Evolutionary conservation across 2,888 invertebrate genomes (phyloP), one percentile per base, ranked within the genome.

Genomic region (Orthonychiurus folsomi): DNA sequence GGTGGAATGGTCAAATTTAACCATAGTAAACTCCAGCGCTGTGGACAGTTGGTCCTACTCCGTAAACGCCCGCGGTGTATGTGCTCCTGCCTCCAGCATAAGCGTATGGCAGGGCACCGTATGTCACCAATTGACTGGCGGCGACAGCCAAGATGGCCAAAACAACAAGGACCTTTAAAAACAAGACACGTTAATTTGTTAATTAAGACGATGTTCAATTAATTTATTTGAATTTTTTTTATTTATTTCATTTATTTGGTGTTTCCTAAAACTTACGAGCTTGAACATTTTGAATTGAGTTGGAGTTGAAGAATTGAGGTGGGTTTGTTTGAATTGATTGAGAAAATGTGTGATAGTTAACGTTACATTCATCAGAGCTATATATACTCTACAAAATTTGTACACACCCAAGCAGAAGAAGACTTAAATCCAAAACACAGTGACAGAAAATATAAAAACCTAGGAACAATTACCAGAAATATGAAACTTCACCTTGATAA

Each of bases 201-300:
- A 48, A 48, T 15, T 12, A 48, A 48, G n/a, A 48, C n/a, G n/a
- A 12, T 48, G n/a, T n/a, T n/a, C n/a, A n/a, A n/a, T n/a, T n/a
- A 37, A 37, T 9, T 37, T 37, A 37, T 15, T 37, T 5, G 37
- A 37, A 37, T 37, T 37, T 37, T 15, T 37, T 9, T 9, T 37
- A 37, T 37, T 37, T 9, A 37, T 5, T 37, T 37, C 15, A n/a
- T n/a, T n/a, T 9, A 37, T 37, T 37, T 37, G 37, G 15, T n/a
- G n/a, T n/a, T n/a, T n/a, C n/a, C n/a, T n/a, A 52, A 52, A 52
- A 52, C 52, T 52, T 52, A 52, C 52, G 24, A 52, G 52, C 52
- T 52, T 52, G 52, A 52, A 52, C 52, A 52, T 52, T 20, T 20
- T 52, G 52, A 52, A 52, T 9, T 5, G 15, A 15, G 5, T 37